phyloP scores from a whole-genome alignment of 2,888 invertebrate species.

The Prenolepis imparis region DNA sequence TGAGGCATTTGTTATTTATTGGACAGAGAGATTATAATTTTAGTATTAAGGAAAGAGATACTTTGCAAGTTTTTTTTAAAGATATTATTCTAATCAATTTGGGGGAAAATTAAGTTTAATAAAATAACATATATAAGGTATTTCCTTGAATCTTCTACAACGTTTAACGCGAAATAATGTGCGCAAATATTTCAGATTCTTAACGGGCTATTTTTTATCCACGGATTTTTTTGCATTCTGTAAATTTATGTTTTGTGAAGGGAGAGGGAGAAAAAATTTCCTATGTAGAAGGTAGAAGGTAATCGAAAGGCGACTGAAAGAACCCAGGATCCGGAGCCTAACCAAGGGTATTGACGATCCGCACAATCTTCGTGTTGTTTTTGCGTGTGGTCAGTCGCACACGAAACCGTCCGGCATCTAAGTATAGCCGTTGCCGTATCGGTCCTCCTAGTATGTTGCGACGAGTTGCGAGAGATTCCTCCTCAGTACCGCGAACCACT shows the following conservation, averaged over 20 bases:
- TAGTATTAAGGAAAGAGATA: background rate
- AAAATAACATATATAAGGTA: background rate
- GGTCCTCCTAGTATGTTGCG: conserved; percentile 74
- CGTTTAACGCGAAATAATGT: background rate
- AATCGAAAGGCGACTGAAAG: background rate
- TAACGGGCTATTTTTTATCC: background rate
- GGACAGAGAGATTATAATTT: background rate
- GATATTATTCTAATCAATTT: background rate
- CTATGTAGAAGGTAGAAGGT: background rate
- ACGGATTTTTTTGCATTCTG: background rate
- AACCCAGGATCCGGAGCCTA: background rate
- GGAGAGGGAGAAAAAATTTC: background rate
- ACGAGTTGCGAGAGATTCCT: conserved; percentile 78
- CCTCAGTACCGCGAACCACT: conserved; percentile 51
- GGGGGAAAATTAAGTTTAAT: background rate
- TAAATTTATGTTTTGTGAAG: background rate
- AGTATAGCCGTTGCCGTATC: conserved; percentile 85
- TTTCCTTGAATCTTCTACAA: background rate
- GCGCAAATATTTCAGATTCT: background rate
- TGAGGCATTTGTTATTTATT: background rate
- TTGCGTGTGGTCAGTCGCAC: conserved; percentile 79
- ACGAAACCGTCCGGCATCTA: conserved; percentile 80
- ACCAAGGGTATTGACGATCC: conserved; percentile 33
- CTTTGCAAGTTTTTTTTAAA: background rate
- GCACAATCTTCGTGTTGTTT: conserved; percentile 67